A percentile compares a stretch with the other conserved stretches of the same genome.
Conservation (phyloP, 1,140 invertebrate species). For the Calycopis cecrops region DNA sequence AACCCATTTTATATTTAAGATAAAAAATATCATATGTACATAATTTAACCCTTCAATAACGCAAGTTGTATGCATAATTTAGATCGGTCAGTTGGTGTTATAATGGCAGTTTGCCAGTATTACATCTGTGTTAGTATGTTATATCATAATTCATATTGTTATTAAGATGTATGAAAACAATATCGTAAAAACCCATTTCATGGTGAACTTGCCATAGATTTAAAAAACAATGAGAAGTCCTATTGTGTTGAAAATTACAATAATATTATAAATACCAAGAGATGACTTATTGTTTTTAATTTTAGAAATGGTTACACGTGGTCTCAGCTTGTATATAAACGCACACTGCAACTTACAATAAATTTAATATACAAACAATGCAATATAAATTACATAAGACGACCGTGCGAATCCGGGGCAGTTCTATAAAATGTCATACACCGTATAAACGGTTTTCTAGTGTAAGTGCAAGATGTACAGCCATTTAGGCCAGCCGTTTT, state of each 20-base stretch:
- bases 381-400: not conserved
- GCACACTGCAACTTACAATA: too few species aligned
- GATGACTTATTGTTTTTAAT: not conserved
- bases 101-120: not conserved
- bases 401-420: not conserved
- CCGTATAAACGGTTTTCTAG: conserved; percentile 9
- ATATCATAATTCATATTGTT: not conserved
- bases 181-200: not conserved
- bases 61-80: not conserved
- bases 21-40: too few species aligned
- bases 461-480: conserved; percentile 21
- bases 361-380: not conserved
- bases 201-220: not conserved
- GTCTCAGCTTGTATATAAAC: not conserved
- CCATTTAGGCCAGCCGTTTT: conserved; percentile 12
- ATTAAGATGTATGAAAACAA: not conserved
- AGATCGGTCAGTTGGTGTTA: not conserved
- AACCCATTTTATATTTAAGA: not conserved
- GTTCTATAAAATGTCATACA: not conserved
- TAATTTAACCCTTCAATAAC: too few species aligned
- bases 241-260: not conserved
- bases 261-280: not conserved
- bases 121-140: not conserved
- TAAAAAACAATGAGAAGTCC: not conserved
- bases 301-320: not conserved